phyloP scores from a whole-genome alignment of 2,888 invertebrate species.

The Syritta pipiens region DNA sequence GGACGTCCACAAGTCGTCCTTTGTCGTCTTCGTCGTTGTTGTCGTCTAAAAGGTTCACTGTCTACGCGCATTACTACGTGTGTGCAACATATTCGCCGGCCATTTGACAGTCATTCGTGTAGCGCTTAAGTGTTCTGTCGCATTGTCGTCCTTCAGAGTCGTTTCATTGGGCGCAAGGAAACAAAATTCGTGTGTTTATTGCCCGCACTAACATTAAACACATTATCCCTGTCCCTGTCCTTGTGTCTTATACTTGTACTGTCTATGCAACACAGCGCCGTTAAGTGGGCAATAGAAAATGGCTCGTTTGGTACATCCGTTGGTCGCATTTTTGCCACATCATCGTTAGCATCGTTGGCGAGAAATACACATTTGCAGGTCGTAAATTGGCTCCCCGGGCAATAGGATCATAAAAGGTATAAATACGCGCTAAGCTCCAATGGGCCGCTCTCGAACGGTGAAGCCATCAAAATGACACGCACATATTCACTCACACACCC shows the following conservation, averaged over 20 bases:
- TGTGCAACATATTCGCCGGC: slow-evolving; percentile 37
- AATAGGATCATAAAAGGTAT: background rate
- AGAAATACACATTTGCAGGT: slow-evolving; percentile 32
- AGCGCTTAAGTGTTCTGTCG: slow-evolving; percentile 55
- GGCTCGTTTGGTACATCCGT: slow-evolving; percentile 37
- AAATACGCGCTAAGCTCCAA: no score
- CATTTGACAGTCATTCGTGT: slow-evolving; percentile 35
- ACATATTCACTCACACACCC: no score
- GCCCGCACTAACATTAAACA: slow-evolving; percentile 22
- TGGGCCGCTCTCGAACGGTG: no score
- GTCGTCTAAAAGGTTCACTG: background rate
- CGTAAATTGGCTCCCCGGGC: slow-evolving; percentile 10
- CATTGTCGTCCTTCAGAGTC: slow-evolving; percentile 31
- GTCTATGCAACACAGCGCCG: slow-evolving; percentile 13
- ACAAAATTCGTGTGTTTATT: slow-evolving; percentile 39
- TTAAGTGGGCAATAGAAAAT: slow-evolving; percentile 43
- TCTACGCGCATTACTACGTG: background rate
- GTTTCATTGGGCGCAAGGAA: slow-evolving; percentile 12
- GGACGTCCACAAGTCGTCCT: slow-evolving; percentile 6
- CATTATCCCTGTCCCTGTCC: background rate
- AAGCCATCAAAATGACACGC: no score
- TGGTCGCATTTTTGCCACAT: slow-evolving; percentile 33
- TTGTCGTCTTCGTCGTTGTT: background rate
- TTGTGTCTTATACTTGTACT: background rate
- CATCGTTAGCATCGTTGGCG: slow-evolving; percentile 27